Evolutionary conservation across 2,113 vertebrate species (phyloP).

Genomic region (Onychostruthus taczanowskii): DNA sequence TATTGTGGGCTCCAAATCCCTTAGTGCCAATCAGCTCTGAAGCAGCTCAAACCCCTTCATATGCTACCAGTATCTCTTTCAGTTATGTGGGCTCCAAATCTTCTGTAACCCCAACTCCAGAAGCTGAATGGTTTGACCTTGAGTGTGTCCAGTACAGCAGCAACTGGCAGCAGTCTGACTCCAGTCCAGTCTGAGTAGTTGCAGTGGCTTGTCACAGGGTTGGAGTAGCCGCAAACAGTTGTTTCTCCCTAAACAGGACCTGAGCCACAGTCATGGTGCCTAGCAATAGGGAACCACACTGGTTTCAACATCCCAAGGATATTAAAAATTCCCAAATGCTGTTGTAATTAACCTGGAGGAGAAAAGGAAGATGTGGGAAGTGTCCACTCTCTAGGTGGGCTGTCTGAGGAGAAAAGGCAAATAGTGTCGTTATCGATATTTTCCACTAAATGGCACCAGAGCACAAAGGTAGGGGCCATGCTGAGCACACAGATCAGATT

Average conservation of each 20-base stretch:
- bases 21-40: background rate
- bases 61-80: background rate
- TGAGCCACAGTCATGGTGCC: background rate
- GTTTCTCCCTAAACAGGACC: background rate
- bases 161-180: background rate
- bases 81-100: background rate
- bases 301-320: background rate
- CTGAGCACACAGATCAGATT: background rate
- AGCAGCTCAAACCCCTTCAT: background rate
- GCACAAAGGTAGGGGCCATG: background rate
- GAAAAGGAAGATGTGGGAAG: background rate
- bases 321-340: background rate
- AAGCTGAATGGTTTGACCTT: background rate
- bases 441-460: background rate
- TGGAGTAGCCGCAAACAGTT: background rate
- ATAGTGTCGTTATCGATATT: background rate
- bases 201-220: background rate
- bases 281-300: background rate
- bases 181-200: background rate
- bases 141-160: background rate
- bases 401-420: background rate
- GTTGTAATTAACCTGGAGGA: background rate
- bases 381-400: background rate
- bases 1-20: background rate
- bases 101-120: background rate